phyloP scores from a whole-genome alignment of 2,888 invertebrate genomes.

The Ditylenchus weischeri region DNA sequence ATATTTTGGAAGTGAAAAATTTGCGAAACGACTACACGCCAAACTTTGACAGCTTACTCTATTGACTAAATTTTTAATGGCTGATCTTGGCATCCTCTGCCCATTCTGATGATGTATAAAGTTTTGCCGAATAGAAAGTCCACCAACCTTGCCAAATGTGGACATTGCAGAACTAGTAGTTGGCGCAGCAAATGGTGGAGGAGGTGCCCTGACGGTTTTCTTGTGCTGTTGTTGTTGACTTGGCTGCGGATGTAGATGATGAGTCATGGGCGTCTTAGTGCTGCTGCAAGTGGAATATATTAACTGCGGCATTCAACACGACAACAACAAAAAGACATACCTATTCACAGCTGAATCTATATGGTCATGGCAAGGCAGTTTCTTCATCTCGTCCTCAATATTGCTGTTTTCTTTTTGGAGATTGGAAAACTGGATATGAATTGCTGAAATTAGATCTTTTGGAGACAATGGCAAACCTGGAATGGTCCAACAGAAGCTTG shows the following conservation, averaged over 20 bases:
- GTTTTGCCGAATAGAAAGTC: no score
- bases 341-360: neutral
- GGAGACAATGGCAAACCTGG: constrained; percentile 34
- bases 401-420: no score
- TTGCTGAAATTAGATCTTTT: no score
- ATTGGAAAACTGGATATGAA: no score
- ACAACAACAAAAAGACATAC: no score
- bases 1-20: no score
- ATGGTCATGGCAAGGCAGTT: neutral
- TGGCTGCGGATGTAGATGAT: neutral
- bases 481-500: constrained; percentile 57
- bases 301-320: no score
- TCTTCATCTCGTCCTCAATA: constrained; percentile 1
- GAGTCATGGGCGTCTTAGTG: neutral
- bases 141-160: constrained; percentile 5
- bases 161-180: neutral
- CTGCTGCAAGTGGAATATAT: neutral
- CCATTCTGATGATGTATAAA: no score
- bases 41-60: no score
- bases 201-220: constrained; percentile 9
- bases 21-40: no score
- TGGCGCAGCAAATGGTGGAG: neutral
- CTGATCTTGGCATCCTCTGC: no score
- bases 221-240: constrained; percentile 2
- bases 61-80: no score